These are phyloP conservation scores for Trachymyrmex septentrionalis DNA, from an alignment of 1,140 invertebrate species.

Conservation along the genomic window DNA sequence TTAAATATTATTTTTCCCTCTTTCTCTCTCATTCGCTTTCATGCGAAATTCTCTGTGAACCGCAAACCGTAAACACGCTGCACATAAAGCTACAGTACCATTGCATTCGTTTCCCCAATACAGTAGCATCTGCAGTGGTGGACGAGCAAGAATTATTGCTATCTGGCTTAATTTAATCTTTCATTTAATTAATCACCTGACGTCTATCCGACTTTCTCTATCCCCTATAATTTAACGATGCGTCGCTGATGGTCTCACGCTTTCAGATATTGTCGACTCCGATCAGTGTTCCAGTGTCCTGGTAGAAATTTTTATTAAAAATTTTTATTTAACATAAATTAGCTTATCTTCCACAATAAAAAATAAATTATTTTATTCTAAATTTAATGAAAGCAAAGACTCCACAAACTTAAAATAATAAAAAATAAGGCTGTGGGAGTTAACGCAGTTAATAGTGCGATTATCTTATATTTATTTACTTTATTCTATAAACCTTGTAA, in stretches of 20 bases:
- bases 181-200: slow-evolving; percentile 57
- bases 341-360: not conserved
- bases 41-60: slow-evolving; percentile 37
- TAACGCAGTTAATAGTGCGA: too few species aligned
- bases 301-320: not conserved
- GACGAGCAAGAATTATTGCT: slow-evolving; percentile 57
- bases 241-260: slow-evolving; percentile 2
- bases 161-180: slow-evolving; percentile 54
- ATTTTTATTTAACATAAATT: not conserved
- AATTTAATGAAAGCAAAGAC: too few species aligned
- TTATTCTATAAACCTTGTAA: too few species aligned
- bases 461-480: too few species aligned
- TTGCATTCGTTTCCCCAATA: slow-evolving; percentile 45
- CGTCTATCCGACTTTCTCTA: slow-evolving; percentile 14
- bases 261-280: slow-evolving; percentile 7
- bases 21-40: slow-evolving; percentile 25
- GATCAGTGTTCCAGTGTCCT: not conserved
- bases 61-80: slow-evolving; percentile 60
- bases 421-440: too few species aligned
- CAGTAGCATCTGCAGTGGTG: not conserved
- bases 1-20: not conserved
- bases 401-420: too few species aligned
- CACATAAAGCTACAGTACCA: slow-evolving; percentile 41
- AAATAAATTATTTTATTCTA: not conserved
- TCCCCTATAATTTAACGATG: slow-evolving; percentile 40